Percentiles rank a stretch among this genome's conserved stretches.
phyloP scores from a whole-genome alignment of 2,888 invertebrate species.

The Sarcophaga carnaria region DNA sequence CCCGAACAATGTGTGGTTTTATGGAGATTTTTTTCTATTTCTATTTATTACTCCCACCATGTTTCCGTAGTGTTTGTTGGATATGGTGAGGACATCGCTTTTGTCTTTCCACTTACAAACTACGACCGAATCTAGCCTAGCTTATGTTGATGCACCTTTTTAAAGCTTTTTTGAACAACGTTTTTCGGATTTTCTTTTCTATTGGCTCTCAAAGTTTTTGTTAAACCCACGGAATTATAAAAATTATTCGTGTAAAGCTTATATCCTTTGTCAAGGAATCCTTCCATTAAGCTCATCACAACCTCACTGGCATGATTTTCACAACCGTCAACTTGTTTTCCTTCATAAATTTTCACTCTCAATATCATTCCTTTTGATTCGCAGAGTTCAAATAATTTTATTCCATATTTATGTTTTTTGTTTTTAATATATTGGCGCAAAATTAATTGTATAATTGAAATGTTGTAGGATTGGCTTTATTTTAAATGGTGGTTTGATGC shows the following conservation, averaged over 20 bases:
- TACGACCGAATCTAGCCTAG: not conserved
- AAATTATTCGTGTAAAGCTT: not conserved
- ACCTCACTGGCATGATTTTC: not conserved
- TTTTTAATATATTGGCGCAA: too few relatives aligned
- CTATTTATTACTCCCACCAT: slow-evolving; percentile 19
- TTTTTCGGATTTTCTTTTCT: too few relatives aligned
- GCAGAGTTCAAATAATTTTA: not conserved
- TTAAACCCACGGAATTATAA: not conserved
- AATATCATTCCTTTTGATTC: slow-evolving; percentile 4
- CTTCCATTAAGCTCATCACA: slow-evolving; percentile 1
- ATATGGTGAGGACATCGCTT: slow-evolving; percentile 11
- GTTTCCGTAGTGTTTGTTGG: slow-evolving; percentile 5
- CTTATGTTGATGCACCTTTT: slow-evolving; percentile 3
- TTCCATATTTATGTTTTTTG: too few relatives aligned
- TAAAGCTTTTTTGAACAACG: not conserved
- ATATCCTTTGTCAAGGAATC: not conserved
- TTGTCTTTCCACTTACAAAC: slow-evolving; percentile 10
- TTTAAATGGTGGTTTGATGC: too few relatives aligned
- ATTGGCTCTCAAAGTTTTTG: not conserved
- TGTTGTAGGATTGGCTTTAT: too few relatives aligned
- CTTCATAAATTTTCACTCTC: not conserved
- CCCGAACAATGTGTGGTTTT: slow-evolving; percentile 10
- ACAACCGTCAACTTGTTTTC: not conserved
- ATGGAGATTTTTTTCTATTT: slow-evolving; percentile 20
- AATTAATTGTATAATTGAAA: too few relatives aligned